Evolutionary conservation across 1,140 invertebrate species (phyloP).

Genomic region (Trissolcus basalis): DNA sequence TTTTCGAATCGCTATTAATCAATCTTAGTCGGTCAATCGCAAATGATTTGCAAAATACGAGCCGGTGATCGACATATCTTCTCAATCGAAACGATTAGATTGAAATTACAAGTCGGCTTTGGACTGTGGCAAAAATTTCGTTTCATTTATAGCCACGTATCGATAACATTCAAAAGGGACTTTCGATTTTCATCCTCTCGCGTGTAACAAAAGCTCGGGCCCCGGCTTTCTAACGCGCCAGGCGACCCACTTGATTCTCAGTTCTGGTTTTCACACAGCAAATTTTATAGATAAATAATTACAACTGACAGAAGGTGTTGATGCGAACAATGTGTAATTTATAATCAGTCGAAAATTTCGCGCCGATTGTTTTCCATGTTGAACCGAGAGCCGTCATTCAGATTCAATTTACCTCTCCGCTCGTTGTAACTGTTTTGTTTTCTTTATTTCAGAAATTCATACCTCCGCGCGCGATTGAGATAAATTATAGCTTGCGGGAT

Average conservation of each 20-base stretch:
- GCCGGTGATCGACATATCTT: no score
- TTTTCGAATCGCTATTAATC: no score
- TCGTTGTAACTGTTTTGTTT: no score
- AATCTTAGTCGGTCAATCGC: no score
- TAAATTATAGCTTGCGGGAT: no score
- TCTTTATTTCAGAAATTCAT: no score
- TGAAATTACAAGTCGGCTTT: no score
- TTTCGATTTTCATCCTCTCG: conserved; percentile 22
- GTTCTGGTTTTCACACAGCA: conserved; percentile 36
- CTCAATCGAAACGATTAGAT: no score
- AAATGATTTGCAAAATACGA: no score
- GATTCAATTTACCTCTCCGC: conserved; percentile 10
- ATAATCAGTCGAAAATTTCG: conserved; percentile 20
- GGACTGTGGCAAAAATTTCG: no score
- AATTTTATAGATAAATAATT: conserved; percentile 38
- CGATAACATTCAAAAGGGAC: conserved; percentile 23
- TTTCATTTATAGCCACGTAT: conserved; percentile 10
- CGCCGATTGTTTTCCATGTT: conserved; percentile 9
- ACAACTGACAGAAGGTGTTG: conserved; percentile 27
- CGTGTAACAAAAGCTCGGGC: conserved; percentile 28
- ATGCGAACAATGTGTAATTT: conserved; percentile 42
- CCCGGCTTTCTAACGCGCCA: conserved; percentile 38
- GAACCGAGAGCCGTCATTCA: conserved; percentile 14
- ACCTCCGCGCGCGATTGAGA: no score
- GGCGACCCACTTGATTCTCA: conserved; percentile 35